These are phyloP conservation scores for Nettapus auritus DNA, from an alignment of 2,113 vertebrate genomes.

Conservation along the genomic window DNA sequence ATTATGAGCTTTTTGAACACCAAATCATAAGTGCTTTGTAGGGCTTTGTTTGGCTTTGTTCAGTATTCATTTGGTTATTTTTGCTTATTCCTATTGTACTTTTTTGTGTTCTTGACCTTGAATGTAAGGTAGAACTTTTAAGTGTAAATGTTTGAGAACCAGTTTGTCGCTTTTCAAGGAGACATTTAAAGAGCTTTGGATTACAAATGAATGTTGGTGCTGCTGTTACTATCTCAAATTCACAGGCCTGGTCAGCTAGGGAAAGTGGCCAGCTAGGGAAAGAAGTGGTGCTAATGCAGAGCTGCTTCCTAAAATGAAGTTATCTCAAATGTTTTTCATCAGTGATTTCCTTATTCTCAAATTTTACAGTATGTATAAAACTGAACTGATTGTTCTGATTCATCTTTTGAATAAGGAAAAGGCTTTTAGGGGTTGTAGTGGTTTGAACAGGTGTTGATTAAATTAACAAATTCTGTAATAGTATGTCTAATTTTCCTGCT, in stretches of 20 bases:
- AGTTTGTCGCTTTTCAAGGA: background rate
- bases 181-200: background rate
- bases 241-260: background rate
- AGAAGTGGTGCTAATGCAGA: background rate
- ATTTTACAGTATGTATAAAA: background rate
- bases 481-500: background rate
- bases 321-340: background rate
- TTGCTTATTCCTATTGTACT: background rate
- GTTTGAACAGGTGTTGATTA: background rate
- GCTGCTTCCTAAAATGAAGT: background rate
- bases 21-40: background rate
- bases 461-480: background rate
- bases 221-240: background rate
- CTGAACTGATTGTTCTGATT: background rate
- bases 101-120: rapidly evolving
- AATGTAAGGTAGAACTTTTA: background rate
- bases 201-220: background rate
- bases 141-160: background rate
- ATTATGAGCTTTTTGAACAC: background rate
- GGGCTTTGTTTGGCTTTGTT: background rate
- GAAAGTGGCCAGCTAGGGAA: background rate
- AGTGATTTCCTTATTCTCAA: background rate
- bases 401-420: background rate
- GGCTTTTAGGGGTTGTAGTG: background rate
- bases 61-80: background rate